These are phyloP conservation scores for Cremastinae sp. DNA, from an alignment of 2,888 invertebrate species.

Conservation along the genomic window DNA sequence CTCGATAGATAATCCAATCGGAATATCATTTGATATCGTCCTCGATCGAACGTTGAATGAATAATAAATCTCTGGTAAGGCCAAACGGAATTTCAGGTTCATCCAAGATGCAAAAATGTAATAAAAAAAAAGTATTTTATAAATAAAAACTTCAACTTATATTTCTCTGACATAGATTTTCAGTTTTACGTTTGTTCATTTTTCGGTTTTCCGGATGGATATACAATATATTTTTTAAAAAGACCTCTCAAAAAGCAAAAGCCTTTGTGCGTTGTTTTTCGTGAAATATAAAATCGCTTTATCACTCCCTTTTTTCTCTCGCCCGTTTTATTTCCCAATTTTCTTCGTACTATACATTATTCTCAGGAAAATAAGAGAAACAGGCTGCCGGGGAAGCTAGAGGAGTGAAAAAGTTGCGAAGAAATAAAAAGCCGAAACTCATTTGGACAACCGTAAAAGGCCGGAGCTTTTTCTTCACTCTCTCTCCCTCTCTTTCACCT, in stretches of 20 bases:
- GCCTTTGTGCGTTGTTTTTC: too few relatives aligned
- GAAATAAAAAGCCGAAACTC: slow-evolving; percentile 54
- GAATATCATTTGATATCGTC: slow-evolving; percentile 53
- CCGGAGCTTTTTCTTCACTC: not conserved
- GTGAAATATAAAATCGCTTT: too few relatives aligned
- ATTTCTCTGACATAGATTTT: not conserved
- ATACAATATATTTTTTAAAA: too few relatives aligned
- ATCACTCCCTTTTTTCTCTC: too few relatives aligned
- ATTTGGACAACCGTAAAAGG: slow-evolving; percentile 41
- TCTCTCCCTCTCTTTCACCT: not conserved
- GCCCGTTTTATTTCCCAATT: slow-evolving; percentile 1
- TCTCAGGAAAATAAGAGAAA: slow-evolving; percentile 8
- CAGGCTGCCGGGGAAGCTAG: not conserved
- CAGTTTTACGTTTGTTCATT: too few relatives aligned
- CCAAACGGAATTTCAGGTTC: slow-evolving; percentile 34
- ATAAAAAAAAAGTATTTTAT: not conserved
- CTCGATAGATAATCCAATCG: slow-evolving; percentile 51
- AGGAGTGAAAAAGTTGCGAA: slow-evolving; percentile 14
- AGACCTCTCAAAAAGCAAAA: too few relatives aligned
- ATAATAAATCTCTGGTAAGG: slow-evolving; percentile 47
- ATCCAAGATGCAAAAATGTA: slow-evolving; percentile 21
- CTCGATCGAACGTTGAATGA: slow-evolving; percentile 48
- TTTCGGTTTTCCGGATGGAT: too few relatives aligned
- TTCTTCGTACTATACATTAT: slow-evolving; percentile 11
- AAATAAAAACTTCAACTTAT: slow-evolving; percentile 4